Evolutionary conservation across 1,140 invertebrate species (phyloP).

Genomic region (Leptopilina clavipes): DNA sequence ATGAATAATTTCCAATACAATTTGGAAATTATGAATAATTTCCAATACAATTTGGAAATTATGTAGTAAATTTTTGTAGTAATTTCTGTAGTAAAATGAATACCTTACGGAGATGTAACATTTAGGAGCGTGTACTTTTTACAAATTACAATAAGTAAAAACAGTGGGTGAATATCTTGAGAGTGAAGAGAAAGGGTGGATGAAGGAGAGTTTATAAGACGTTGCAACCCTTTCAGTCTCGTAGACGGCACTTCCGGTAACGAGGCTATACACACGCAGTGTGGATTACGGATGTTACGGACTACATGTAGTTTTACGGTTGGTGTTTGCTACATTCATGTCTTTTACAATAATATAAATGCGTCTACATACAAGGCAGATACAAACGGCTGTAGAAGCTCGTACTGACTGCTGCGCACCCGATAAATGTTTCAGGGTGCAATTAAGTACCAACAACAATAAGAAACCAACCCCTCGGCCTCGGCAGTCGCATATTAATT

Average conservation of each 20-base stretch:
- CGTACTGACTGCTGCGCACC: constrained; percentile 44
- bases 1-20: no score
- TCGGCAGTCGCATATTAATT: constrained; percentile 60
- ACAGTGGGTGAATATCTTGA: no score
- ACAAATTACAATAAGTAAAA: no score
- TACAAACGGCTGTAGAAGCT: constrained; percentile 43
- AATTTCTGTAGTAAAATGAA: no score
- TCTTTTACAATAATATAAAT: constrained; percentile 32
- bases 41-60: no score
- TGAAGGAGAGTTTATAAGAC: neutral
- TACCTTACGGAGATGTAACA: no score
- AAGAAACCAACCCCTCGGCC: constrained; percentile 56
- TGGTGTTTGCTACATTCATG: neutral
- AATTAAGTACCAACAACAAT: constrained; percentile 58
- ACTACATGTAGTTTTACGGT: constrained; percentile 10
- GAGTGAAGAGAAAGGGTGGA: constrained; percentile 1
- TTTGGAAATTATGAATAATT: no score
- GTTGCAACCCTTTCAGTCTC: constrained; percentile 52
- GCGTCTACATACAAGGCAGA: constrained; percentile 4
- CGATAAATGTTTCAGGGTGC: constrained; percentile 58
- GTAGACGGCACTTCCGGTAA: constrained; percentile 48
- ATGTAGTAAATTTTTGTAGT: no score
- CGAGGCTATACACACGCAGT: constrained; percentile 40
- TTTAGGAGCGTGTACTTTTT: no score
- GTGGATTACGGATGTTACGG: constrained; percentile 51